Percentiles rank a stretch among this genome's conserved stretches.
These are phyloP conservation scores for Margaritifera margaritifera DNA, from an alignment of 2,888 invertebrate genomes.

Conservation along the genomic window DNA sequence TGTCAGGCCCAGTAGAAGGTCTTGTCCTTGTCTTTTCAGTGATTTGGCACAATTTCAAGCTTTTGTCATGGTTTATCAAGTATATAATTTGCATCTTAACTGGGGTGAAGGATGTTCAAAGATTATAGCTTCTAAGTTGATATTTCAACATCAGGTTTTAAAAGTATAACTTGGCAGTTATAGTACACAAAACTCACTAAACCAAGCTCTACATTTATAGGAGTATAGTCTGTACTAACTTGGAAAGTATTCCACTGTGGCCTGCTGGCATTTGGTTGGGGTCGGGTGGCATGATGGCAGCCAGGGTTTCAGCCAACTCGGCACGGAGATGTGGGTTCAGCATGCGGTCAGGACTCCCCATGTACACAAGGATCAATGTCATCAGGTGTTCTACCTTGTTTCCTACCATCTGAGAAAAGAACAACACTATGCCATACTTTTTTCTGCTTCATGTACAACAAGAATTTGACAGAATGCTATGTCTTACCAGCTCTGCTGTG, in stretches of 20 bases:
- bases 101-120: too few species aligned
- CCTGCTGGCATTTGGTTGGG: background rate
- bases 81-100: too few species aligned
- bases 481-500: too few species aligned
- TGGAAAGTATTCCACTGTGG: conserved; percentile 15
- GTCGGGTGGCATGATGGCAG: conserved; percentile 83
- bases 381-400: conserved; percentile 70
- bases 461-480: too few species aligned
- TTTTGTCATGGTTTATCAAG: too few species aligned
- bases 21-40: too few species aligned
- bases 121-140: too few species aligned
- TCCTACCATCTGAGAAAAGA: conserved; percentile 72
- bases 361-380: conserved; percentile 85
- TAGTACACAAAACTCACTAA: background rate
- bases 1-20: too few species aligned
- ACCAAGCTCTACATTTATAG: background rate
- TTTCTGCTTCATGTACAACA: conserved; percentile 62
- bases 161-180: too few species aligned
- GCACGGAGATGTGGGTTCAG: conserved; percentile 95
- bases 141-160: too few species aligned
- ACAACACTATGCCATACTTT: conserved; percentile 76
- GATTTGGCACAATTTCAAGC: too few species aligned
- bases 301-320: conserved; percentile 89
- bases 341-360: conserved; percentile 87
- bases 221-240: conserved; percentile 9